Conservation (phyloP, 2,888 invertebrate species). For the Leucophenga maculata region DNA sequence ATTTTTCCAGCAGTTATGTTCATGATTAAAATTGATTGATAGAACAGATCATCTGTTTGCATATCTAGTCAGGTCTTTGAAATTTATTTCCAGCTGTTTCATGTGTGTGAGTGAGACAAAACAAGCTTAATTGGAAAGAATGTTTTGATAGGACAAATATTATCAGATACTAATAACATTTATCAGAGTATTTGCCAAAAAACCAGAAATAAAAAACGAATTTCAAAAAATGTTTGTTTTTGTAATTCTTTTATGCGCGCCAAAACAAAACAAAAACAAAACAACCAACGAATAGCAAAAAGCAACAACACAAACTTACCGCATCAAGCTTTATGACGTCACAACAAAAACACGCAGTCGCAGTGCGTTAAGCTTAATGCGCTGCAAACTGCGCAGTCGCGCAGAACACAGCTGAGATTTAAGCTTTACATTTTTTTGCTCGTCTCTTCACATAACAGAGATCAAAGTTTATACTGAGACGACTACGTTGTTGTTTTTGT, state of each 20-base stretch:
- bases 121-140: no score
- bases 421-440: not conserved
- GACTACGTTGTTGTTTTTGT: conserved; percentile 1
- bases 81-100: no score
- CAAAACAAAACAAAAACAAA: conserved; percentile 2
- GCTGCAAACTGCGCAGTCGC: conserved; percentile 19
- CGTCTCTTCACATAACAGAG: not conserved
- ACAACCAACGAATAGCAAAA: conserved; percentile 27
- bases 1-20: no score
- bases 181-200: no score
- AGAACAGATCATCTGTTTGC: no score
- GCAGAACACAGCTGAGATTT: conserved; percentile 9
- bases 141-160: no score
- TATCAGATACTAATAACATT: no score
- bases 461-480: conserved; percentile 17
- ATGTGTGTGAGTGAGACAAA: no score
- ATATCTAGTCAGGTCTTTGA: no score
- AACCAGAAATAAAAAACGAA: no score
- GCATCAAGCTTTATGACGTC: conserved; percentile 52
- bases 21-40: no score
- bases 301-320: conserved; percentile 22
- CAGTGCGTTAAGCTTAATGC: conserved; percentile 16
- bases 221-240: no score
- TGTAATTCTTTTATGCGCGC: not conserved
- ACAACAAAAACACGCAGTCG: conserved; percentile 41